These are phyloP conservation scores for Cryptomyrus ogoouensis DNA, from an alignment of 2,113 vertebrate species.

Conservation along the genomic window DNA sequence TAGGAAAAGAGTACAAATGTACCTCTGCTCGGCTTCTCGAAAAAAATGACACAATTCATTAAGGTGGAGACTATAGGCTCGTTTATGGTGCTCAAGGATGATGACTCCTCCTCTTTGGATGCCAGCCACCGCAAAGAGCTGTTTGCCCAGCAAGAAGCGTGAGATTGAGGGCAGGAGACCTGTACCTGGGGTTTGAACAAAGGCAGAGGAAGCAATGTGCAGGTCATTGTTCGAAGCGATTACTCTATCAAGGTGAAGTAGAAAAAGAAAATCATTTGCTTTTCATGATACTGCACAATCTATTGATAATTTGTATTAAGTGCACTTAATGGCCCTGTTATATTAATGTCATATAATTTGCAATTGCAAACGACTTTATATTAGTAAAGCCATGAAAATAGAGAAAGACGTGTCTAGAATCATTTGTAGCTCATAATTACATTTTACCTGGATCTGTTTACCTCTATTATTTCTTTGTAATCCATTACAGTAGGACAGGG, in stretches of 20 bases:
- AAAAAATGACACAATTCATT: neutral
- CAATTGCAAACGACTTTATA: neutral
- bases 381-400: neutral
- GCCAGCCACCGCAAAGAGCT: neutral
- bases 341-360: neutral
- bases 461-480: neutral
- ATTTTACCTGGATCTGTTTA: neutral
- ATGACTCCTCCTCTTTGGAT: slow-evolving; percentile 38
- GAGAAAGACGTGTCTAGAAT: neutral
- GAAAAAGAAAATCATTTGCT: neutral
- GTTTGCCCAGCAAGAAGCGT: neutral
- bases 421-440: neutral
- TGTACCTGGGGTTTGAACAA: neutral
- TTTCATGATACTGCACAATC: neutral
- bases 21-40: neutral
- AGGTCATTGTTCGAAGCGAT: neutral
- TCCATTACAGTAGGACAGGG: neutral
- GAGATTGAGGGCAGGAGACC: neutral
- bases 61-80: slow-evolving; percentile 37
- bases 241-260: neutral
- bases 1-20: neutral
- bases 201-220: neutral
- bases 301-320: neutral
- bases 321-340: neutral
- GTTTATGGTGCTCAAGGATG: neutral